Evolutionary conservation across 2,888 invertebrate genomes (phyloP), one percentile per base, ranked within the genome.

Genomic region (Drosophila affinis): DNA sequence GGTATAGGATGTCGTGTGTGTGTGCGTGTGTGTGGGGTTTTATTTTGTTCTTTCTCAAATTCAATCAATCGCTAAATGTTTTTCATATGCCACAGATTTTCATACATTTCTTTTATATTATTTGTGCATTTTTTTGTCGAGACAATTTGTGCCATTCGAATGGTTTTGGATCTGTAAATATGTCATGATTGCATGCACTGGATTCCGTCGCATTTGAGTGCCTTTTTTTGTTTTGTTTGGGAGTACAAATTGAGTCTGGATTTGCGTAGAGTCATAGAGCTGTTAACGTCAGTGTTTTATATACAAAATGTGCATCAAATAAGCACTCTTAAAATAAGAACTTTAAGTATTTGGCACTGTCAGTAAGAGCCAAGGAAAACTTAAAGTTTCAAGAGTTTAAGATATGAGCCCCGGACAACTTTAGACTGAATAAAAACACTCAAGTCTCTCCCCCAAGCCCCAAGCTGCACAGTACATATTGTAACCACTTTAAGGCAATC

Each of bases 21-120:
- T 21, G 2, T 21, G 21, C 1, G 18, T 27, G 32, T 45, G 34
- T 52, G 24, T 14, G n/a, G 45, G 18, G 17, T 59, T 47, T 21
- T 49, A 44, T 58, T 54, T 51, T 7, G 6, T 47, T 52, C 62
- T 60, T 45, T 3, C 7, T 14, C 34, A 60, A 58, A 79, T 64
- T 47, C 58, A 76, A 76, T 81, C 56, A 76, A 69, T 57, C 44
- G 49, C 63, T 57, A 51, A 60, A 59, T 51, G 39, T 51, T 58
- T 52, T 71, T 24, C 53, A 65, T 76, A 47, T 55, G 44, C 44
- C 44, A 21, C 10, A 21, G 27, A 60, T 55, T 57, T 44, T 59
- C 53, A 44, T 21, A 62, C 62, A 57, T 64, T 53, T 53, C 48
- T 69, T 45, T 54, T 59, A 54, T 72, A 68, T 67, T 21, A 47